phyloP scores from a whole-genome alignment of 53 echinoderm and acorn worm species.

The Crossaster papposus region DNA sequence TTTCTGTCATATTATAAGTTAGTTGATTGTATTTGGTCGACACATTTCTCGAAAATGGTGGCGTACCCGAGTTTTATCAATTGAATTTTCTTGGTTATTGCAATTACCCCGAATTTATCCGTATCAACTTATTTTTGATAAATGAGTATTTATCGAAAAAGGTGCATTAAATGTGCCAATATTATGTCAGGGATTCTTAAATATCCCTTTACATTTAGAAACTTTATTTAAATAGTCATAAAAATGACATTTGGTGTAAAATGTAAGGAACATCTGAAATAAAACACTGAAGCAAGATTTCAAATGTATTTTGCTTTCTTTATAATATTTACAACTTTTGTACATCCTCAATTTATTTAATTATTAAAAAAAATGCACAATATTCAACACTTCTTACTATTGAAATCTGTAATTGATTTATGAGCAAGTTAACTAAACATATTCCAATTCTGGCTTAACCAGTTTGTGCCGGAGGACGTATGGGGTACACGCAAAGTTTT shows the following conservation, averaged over 20 bases:
- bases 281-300: background rate
- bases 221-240: background rate
- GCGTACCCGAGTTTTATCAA: too few relatives aligned
- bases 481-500: too few relatives aligned
- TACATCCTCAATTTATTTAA: too few relatives aligned
- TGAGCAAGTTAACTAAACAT: too few relatives aligned
- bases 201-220: background rate
- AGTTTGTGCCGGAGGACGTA: too few relatives aligned
- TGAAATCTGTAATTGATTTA: too few relatives aligned
- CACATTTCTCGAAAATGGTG: too few relatives aligned
- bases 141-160: background rate
- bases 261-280: background rate
- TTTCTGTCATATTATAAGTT: too few relatives aligned
- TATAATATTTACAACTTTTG: background rate
- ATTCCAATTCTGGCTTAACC: too few relatives aligned
- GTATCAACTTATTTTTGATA: background rate
- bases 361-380: background rate
- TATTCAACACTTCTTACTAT: background rate
- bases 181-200: background rate
- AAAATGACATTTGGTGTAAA: background rate
- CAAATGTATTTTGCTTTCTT: background rate
- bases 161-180: slow-evolving; percentile 20
- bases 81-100: background rate
- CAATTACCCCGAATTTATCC: background rate
- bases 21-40: too few relatives aligned